Evolutionary conservation across 2,888 invertebrate genomes (phyloP).

Genomic region (Archips xylosteana): DNA sequence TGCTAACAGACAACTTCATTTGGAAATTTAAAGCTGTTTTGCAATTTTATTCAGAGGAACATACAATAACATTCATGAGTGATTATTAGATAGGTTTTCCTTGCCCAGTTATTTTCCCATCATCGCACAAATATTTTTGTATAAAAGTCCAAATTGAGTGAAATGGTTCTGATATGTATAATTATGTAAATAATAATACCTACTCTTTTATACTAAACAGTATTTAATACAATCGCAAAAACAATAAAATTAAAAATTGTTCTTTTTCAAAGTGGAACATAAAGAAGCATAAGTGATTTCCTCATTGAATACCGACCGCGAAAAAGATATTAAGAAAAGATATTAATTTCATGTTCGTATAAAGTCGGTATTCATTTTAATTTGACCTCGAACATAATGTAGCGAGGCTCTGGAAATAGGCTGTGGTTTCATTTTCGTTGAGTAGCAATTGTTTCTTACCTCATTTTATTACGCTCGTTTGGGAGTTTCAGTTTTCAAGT

Average conservation of each 20-base stretch:
- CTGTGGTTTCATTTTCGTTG: slow-evolving; percentile 36
- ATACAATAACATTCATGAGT: too few relatives aligned
- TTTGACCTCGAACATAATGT: slow-evolving; percentile 33
- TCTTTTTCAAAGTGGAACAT: neutral
- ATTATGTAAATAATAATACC: too few relatives aligned
- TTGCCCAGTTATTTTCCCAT: too few relatives aligned
- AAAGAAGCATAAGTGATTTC: neutral
- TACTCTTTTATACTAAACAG: too few relatives aligned
- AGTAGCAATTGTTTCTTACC: slow-evolving; percentile 39
- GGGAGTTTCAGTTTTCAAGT: slow-evolving; percentile 29
- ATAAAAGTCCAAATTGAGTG: too few relatives aligned
- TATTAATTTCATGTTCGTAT: slow-evolving; percentile 17
- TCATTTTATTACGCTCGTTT: slow-evolving; percentile 34
- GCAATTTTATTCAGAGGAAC: too few relatives aligned
- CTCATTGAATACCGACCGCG: slow-evolving; percentile 3
- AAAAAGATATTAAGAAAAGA: slow-evolving; percentile 15
- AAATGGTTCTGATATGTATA: too few relatives aligned
- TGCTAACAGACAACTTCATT: too few relatives aligned
- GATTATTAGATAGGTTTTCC: too few relatives aligned
- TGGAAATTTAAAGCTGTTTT: too few relatives aligned
- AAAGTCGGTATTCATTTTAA: slow-evolving; percentile 29
- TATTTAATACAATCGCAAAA: too few relatives aligned
- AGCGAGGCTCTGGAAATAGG: slow-evolving; percentile 21
- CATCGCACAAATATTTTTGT: too few relatives aligned
- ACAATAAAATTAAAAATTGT: neutral